Conservation (phyloP, 2,113 vertebrate genomes). For the Zapornia atra region DNA sequence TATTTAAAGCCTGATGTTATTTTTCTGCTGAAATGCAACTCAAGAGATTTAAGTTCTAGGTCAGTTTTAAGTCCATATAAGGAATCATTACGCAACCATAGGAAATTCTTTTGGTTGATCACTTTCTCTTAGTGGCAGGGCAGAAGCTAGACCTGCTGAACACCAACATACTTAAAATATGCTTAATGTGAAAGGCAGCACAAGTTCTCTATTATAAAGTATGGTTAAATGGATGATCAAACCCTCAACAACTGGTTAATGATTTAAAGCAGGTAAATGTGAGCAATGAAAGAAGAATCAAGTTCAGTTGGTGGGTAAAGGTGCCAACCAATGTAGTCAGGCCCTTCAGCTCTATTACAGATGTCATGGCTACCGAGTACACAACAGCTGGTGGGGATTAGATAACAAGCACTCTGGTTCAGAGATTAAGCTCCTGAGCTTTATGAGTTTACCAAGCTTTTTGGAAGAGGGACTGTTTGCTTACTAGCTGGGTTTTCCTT, state of each 20-base stretch:
- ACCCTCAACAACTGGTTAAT: constrained; percentile 33
- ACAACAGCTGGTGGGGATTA: constrained; percentile 71
- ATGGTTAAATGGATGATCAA: constrained; percentile 25
- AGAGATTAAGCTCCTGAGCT: constrained; percentile 64
- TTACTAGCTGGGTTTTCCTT: constrained; percentile 35
- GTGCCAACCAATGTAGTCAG: constrained; percentile 45
- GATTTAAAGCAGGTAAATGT: constrained; percentile 54
- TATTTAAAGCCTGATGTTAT: neutral
- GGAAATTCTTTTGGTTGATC: neutral
- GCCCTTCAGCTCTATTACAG: constrained; percentile 61
- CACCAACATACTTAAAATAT: neutral
- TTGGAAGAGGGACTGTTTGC: constrained; percentile 43
- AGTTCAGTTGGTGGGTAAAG: constrained; percentile 56
- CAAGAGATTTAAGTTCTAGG: neutral
- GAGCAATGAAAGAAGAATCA: constrained; percentile 32
- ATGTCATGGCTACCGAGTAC: constrained; percentile 67
- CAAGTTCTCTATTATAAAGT: neutral
- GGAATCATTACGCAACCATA: neutral
- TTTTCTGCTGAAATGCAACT: constrained; percentile 5
- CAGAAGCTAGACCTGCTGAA: neutral
- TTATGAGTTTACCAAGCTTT: constrained; percentile 60
- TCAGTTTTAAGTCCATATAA: neutral
- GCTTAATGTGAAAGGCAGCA: neutral
- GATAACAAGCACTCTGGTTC: constrained; percentile 60
- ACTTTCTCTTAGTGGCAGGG: neutral